Evolutionary conservation across 2,113 vertebrate species (phyloP).

Genomic region (Marcusenius ussheri): DNA sequence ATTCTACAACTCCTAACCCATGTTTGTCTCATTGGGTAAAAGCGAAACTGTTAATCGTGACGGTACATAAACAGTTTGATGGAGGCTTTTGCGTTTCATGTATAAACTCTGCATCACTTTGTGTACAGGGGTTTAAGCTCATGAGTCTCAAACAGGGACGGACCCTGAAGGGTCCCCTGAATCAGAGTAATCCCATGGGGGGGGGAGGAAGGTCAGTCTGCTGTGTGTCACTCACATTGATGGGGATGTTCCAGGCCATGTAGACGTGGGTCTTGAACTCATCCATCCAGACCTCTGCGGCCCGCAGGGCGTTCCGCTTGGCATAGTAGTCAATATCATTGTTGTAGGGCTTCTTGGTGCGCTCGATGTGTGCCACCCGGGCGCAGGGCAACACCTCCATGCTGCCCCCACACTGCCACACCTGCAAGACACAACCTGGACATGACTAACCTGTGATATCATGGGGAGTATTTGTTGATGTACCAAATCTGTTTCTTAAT

Average conservation of each 20-base stretch:
- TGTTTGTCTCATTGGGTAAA: background rate
- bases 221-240: conserved; percentile 72
- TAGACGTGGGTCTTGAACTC: conserved; percentile 95
- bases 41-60: background rate
- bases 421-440: conserved; percentile 52
- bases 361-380: conserved; percentile 91
- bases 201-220: background rate
- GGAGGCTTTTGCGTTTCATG: background rate
- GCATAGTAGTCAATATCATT: conserved; percentile 96
- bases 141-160: background rate
- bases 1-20: background rate
- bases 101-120: background rate
- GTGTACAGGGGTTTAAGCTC: background rate
- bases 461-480: background rate
- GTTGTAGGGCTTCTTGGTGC: conserved; percentile 94
- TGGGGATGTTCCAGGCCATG: conserved; percentile 99
- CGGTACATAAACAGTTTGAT: background rate
- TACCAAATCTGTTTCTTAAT: background rate
- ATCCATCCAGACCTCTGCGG: conserved; percentile 98
- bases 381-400: conserved; percentile 97
- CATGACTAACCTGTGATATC: background rate
- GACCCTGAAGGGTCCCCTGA: background rate
- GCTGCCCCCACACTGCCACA: conserved; percentile 96
- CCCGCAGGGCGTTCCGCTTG: conserved; percentile 86
- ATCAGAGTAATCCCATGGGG: background rate